Evolutionary conservation across 2,113 vertebrate genomes (phyloP), one percentile per base, ranked within the genome.

Genomic region (Hoplias malabaricus): DNA sequence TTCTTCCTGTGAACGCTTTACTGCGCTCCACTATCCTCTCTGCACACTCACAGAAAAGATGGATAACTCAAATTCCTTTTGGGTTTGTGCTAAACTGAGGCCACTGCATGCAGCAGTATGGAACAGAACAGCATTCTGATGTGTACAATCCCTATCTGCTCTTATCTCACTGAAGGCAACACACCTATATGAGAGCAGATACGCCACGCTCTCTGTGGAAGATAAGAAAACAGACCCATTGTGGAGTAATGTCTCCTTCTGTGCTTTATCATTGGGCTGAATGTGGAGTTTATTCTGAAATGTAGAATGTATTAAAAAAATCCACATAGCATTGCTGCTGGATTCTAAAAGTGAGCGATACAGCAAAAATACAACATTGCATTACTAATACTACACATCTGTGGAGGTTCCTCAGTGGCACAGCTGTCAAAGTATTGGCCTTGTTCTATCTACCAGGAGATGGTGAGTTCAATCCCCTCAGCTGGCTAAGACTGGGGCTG

Each of bases 11-110:
- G 57, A 5, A 34, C 53, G 61, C 16, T 77, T 36, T n/a, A n/a
- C 25, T 27, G 6, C 10, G 54, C 31, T 61, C 14, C 13, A 1
- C 40, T 31, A 5, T 16, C 46, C 53, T 19, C 27, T 25, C 40
- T 9, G 3, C 27, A 29, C 9, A 23, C 40, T 0, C 23, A 3
- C 46, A 23, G 34, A 36, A 33, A 70, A 59, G 74, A 69, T 69
- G 54, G 31, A 78, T 61, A 36, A 69, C 38, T 76, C 62, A 43
- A 43, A 25, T 42, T 61, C 29, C 29, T 31, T 34, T n/a, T 31
- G 16, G 16, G 31, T 16, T 31, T 29, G 38, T 46, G 50, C 40
- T 57, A 62, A 79, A 71, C 33, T 5, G 19, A 21, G 75, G 16
- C 42, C 56, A 29, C n/a, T 25, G 54, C 48, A 76, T 46, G 57